Percentiles rank a stretch among this genome's conserved stretches.
Evolutionary conservation across 2,888 invertebrate genomes (phyloP).

Genomic region (Agrotis puta): DNA sequence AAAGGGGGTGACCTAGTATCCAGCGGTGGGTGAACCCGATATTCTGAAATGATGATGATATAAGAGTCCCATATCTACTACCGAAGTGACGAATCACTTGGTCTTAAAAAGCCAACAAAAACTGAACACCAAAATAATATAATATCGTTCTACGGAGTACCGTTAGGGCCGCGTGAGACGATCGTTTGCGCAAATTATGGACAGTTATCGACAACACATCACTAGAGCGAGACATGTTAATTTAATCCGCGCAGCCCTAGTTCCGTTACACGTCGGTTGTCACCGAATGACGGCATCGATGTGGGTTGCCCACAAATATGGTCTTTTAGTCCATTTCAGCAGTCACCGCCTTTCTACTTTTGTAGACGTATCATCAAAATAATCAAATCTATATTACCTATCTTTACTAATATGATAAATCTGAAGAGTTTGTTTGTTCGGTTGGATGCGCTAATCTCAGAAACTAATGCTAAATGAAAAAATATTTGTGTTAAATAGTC

Average conservation of each 20-base stretch:
- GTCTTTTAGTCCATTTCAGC: too few species aligned
- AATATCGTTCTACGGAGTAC: conserved; percentile 35
- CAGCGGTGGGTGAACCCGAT: too few species aligned
- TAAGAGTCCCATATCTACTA: background rate
- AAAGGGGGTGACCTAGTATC: too few species aligned
- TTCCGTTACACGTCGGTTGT: conserved; percentile 59
- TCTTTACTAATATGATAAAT: too few species aligned
- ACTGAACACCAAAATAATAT: conserved; percentile 13
- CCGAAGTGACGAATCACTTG: background rate
- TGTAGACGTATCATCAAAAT: too few species aligned
- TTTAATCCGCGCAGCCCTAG: conserved; percentile 45
- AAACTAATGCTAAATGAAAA: too few species aligned
- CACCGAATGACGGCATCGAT: conserved; percentile 8
- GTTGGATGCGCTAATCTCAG: too few species aligned
- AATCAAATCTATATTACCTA: too few species aligned
- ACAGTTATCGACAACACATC: conserved; percentile 59
- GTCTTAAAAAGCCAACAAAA: conserved; percentile 1
- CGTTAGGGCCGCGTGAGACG: conserved; percentile 54
- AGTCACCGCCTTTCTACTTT: too few species aligned
- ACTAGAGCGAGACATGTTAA: conserved; percentile 57
- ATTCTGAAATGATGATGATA: too few species aligned
- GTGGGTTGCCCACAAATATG: background rate
- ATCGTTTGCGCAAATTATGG: conserved; percentile 62
- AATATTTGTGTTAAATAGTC: too few species aligned
- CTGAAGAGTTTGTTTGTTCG: too few species aligned